phyloP scores from a whole-genome alignment of 2,888 invertebrate genomes.

The Trissoscelio sp. region DNA sequence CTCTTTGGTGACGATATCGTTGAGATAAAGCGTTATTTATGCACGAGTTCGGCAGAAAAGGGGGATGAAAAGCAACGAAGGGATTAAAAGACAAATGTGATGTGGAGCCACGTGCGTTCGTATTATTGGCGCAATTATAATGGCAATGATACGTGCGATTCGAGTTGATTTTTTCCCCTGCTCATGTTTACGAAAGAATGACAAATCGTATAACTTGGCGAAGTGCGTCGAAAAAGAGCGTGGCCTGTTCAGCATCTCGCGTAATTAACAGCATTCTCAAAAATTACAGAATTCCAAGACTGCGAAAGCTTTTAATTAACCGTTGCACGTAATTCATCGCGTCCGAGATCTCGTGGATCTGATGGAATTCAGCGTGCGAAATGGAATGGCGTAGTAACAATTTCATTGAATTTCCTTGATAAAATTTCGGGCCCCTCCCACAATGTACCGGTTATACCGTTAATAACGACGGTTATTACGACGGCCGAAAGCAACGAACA shows the following conservation, averaged over 20 bases:
- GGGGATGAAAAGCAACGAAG: conserved; percentile 31
- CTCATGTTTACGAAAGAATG: conserved; percentile 3
- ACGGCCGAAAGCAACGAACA: conserved; percentile 68
- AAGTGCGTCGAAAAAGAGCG: too few relatives aligned
- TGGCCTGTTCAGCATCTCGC: too few relatives aligned
- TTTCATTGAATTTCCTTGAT: conserved; percentile 62
- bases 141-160: conserved; percentile 3
- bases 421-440: conserved; percentile 44
- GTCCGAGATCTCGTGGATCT: conserved; percentile 20
- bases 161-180: conserved; percentile 12
- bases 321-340: conserved; percentile 23
- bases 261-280: conserved; percentile 11
- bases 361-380: conserved; percentile 47
- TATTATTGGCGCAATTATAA: conserved; percentile 54
- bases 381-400: conserved; percentile 51
- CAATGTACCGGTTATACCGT: conserved; percentile 65
- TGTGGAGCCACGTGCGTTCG: conserved; percentile 44
- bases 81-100: conserved; percentile 49
- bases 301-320: conserved; percentile 37
- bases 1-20: background rate
- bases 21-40: conserved; percentile 33
- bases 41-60: conserved; percentile 15
- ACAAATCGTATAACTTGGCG: too few relatives aligned
- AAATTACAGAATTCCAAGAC: conserved; percentile 3
- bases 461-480: conserved; percentile 78